phyloP scores from a whole-genome alignment of 2,113 vertebrate species.

The Sciurus niger region DNA sequence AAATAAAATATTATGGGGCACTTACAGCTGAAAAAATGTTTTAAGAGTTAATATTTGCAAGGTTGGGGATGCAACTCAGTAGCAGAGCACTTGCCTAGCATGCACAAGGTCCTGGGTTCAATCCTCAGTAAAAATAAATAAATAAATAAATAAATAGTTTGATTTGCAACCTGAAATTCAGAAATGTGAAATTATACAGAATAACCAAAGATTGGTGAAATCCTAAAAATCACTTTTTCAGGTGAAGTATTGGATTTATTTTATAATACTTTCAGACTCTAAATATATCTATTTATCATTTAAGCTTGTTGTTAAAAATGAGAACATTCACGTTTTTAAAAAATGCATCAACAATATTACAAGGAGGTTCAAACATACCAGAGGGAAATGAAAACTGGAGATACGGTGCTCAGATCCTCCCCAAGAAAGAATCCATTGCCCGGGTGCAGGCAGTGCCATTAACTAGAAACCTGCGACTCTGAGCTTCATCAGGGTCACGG shows the following conservation, averaged over 20 bases:
- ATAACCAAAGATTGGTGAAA: neutral
- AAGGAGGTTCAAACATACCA: neutral
- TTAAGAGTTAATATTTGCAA: neutral
- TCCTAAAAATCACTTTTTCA: neutral
- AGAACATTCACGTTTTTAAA: neutral
- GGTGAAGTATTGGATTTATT: neutral
- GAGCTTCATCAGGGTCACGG: neutral
- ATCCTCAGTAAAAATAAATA: neutral
- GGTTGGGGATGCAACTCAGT: neutral
- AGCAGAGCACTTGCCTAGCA: neutral
- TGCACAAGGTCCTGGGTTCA: neutral
- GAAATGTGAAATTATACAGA: neutral
- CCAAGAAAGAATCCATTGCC: neutral
- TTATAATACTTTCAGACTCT: conserved; percentile 32
- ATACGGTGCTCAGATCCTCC: neutral
- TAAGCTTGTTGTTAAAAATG: neutral
- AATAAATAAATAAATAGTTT: neutral
- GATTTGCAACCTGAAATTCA: conserved; percentile 5
- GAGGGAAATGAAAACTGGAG: neutral
- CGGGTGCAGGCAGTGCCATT: neutral
- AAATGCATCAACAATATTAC: neutral
- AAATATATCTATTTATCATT: neutral
- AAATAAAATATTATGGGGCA: neutral
- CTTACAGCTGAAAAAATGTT: conserved; percentile 23
- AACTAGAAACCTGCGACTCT: neutral